Conservation (phyloP, 2,113 vertebrate species). For the Conger conger region DNA sequence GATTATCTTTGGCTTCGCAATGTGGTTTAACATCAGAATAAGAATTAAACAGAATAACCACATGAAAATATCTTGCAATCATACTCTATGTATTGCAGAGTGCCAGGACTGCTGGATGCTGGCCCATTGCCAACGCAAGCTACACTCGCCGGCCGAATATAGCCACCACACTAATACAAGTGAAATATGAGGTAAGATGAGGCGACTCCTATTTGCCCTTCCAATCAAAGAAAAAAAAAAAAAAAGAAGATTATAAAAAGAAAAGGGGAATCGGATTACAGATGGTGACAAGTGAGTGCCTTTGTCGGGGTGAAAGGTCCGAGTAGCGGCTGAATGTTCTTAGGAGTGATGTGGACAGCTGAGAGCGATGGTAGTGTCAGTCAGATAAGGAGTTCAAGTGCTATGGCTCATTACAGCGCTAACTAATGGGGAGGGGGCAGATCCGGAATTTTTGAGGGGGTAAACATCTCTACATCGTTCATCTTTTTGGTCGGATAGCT, state of each 20-base stretch:
- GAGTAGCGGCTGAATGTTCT: neutral
- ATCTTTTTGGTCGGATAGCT: neutral
- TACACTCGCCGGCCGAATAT: neutral
- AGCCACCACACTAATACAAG: neutral
- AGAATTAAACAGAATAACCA: neutral
- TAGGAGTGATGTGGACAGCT: constrained; percentile 9
- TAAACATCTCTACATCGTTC: neutral
- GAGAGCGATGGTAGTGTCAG: neutral
- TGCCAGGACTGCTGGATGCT: too few species aligned
- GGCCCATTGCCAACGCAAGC: neutral
- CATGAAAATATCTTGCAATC: neutral
- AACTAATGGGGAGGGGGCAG: neutral
- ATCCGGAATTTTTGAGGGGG: neutral
- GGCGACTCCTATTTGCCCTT: neutral
- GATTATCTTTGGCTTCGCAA: neutral
- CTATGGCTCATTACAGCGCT: constrained; percentile 9
- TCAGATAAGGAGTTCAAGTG: neutral
- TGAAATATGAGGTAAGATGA: neutral
- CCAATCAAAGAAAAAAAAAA: neutral
- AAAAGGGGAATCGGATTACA: neutral
- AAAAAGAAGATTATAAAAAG: constrained; percentile 2
- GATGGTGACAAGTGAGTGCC: neutral
- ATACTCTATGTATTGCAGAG: neutral
- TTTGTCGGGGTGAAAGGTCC: neutral
- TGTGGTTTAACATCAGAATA: neutral